phyloP scores from a whole-genome alignment of 2,888 invertebrate species.

The Drosophila koepferae region DNA sequence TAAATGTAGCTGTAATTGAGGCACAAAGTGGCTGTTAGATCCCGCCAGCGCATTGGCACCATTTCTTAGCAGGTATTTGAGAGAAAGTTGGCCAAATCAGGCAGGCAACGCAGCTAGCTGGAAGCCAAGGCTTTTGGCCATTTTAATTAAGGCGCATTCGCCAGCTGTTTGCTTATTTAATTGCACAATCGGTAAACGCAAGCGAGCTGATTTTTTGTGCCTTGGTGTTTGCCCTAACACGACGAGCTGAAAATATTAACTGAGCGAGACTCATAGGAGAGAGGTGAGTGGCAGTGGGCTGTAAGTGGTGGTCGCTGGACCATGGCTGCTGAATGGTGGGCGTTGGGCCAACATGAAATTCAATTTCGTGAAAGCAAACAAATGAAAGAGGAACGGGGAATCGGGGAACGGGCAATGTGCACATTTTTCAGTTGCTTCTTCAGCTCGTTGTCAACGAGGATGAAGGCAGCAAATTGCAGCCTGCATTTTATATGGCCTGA shows the following conservation, averaged over 20 bases:
- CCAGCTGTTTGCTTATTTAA: slow-evolving; percentile 73
- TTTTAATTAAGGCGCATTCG: slow-evolving; percentile 72
- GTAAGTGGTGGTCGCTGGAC: neutral
- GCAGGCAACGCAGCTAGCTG: slow-evolving; percentile 23
- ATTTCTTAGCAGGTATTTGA: slow-evolving; percentile 51
- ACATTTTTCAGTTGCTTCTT: slow-evolving; percentile 65
- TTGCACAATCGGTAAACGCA: slow-evolving; percentile 76
- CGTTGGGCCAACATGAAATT: slow-evolving; percentile 64
- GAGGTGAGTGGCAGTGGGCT: neutral
- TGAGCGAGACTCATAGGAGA: slow-evolving; percentile 22
- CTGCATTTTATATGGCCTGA: slow-evolving; percentile 75
- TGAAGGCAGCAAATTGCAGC: slow-evolving; percentile 67
- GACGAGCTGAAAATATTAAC: slow-evolving; percentile 71
- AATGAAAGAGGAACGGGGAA: slow-evolving; percentile 37
- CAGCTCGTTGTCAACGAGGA: slow-evolving; percentile 48
- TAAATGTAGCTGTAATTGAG: slow-evolving; percentile 58
- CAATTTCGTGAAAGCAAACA: slow-evolving; percentile 78
- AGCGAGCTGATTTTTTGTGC: slow-evolving; percentile 56
- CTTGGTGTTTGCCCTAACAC: slow-evolving; percentile 68
- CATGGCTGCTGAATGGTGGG: neutral
- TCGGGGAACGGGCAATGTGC: slow-evolving; percentile 24
- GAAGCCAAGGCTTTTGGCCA: slow-evolving; percentile 45
- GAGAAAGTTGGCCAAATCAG: slow-evolving; percentile 40
- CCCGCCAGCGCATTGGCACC: slow-evolving; percentile 23
- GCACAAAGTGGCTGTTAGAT: slow-evolving; percentile 28